phyloP scores from a whole-genome alignment of 2,888 invertebrate genomes.

The Lithophane ornitopus region DNA sequence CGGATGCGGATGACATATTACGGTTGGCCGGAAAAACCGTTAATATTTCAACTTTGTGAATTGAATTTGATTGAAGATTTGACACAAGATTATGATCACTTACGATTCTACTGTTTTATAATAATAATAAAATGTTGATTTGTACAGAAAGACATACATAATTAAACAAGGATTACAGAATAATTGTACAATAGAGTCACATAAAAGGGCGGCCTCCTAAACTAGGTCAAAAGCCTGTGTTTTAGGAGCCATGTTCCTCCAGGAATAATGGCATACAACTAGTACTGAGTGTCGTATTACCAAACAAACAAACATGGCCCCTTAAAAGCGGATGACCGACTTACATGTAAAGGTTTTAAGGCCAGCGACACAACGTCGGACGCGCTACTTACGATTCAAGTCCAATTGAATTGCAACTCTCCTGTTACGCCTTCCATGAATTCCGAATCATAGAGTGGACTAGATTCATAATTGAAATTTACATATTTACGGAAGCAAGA shows the following conservation, averaged over 20 bases:
- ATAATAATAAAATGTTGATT: too few species aligned
- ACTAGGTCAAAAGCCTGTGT: too few species aligned
- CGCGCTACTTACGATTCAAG: constrained; percentile 5
- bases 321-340: background rate
- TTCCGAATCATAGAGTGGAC: constrained; percentile 27
- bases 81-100: background rate
- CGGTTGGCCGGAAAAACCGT: too few species aligned
- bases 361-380: background rate
- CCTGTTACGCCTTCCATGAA: constrained; percentile 33
- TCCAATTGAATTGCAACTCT: constrained; percentile 38
- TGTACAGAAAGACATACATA: too few species aligned
- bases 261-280: too few species aligned
- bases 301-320: background rate
- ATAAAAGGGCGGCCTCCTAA: too few species aligned
- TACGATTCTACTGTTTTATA: background rate
- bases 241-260: too few species aligned
- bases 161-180: too few species aligned
- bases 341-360: background rate
- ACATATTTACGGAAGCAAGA: constrained; percentile 21
- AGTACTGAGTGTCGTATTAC: too few species aligned
- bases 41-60: background rate
- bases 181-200: too few species aligned
- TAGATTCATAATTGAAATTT: constrained; percentile 34
- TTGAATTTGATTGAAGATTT: constrained; percentile 10
- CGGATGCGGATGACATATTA: constrained; percentile 1